Conservation (phyloP, 1,140 invertebrate genomes). For the Drosophila yakuba region DNA sequence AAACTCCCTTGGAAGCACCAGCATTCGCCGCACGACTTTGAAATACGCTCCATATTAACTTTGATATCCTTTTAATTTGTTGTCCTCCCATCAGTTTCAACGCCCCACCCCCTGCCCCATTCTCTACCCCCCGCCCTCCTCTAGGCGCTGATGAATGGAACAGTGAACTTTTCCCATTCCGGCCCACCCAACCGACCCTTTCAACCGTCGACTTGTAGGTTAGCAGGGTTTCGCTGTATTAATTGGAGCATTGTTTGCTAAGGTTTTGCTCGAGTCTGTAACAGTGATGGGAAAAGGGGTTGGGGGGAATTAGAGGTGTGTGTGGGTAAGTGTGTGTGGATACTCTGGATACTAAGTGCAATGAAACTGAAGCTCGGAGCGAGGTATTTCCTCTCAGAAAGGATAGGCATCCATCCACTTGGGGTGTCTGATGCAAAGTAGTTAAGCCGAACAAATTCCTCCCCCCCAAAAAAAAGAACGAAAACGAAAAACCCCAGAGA, state of each 20-base stretch:
- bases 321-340: too few species aligned
- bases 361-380: slow-evolving; percentile 2
- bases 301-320: too few species aligned
- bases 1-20: not conserved
- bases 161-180: slow-evolving; percentile 32
- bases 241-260: slow-evolving; percentile 63
- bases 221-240: slow-evolving; percentile 52
- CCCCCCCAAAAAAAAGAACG: not conserved
- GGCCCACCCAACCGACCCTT: slow-evolving; percentile 8
- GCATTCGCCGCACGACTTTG: slow-evolving; percentile 58
- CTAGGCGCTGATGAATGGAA: slow-evolving; percentile 12
- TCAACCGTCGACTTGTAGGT: slow-evolving; percentile 24
- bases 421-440: slow-evolving; percentile 52
- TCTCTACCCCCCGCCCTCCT: not conserved
- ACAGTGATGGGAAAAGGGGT: not conserved
- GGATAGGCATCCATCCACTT: too few species aligned
- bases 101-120: too few species aligned
- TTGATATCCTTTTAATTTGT: slow-evolving; percentile 75
- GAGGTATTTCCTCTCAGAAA: slow-evolving; percentile 13
- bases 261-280: slow-evolving; percentile 13
- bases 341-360: slow-evolving; percentile 30
- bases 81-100: not conserved
- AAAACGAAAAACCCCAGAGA: not conserved
- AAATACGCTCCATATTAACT: slow-evolving; percentile 79
- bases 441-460: slow-evolving; percentile 56